Evolutionary conservation across 2,113 vertebrate species (phyloP), one percentile per base, ranked within the genome.

Genomic region (Xerus inauris): DNA sequence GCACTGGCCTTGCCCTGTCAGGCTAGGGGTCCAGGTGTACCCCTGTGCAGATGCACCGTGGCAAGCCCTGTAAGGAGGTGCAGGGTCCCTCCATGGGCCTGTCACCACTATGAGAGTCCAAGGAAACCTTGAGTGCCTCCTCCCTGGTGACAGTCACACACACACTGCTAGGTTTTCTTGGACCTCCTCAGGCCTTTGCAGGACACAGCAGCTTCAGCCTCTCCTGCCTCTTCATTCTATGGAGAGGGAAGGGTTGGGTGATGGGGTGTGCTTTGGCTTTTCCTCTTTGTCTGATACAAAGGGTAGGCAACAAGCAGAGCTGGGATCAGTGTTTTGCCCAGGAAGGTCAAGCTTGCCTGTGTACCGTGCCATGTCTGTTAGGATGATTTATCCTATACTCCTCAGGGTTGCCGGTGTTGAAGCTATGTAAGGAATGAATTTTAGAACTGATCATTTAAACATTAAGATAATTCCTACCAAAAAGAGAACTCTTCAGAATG

Each of bases 111-210:
- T 30, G 42, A 57, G 67, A 26, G 12, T 32, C 81, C 35, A 4
- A 8, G 47, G 32, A 64, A 17, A 16, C 24, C 9, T 8, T 20
- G 67, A 9, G 0, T 47, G 26, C 20, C 72, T 38, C 0, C 3
- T 65, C 8, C 35, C 85, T 77, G 22, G 40, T 45, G 16, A n/a
- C 1, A 3, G 17, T 6, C 38, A 13, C 19, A 22, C 35, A 13
- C 8, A 1, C 20, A 2, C 45, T 0, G 11, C 54, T 57, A 20
- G 20, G 73, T 45, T 13, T 0, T 40, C 11, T 0, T 12, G 5
- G 16, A 12, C 57, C 71, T 22, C 76, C 54, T 28, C 59, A 5
- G 38, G 42, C 45, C 14, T 35, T 73, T 67, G 24, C 7, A n/a
- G 22, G 45, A 19, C 59, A 35, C 17, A 5, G 1, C 42, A 5